Base-by-base conservation (phyloP, 92 coral and sea anemone genomes). In the Desmophyllum pertusum region DNA sequence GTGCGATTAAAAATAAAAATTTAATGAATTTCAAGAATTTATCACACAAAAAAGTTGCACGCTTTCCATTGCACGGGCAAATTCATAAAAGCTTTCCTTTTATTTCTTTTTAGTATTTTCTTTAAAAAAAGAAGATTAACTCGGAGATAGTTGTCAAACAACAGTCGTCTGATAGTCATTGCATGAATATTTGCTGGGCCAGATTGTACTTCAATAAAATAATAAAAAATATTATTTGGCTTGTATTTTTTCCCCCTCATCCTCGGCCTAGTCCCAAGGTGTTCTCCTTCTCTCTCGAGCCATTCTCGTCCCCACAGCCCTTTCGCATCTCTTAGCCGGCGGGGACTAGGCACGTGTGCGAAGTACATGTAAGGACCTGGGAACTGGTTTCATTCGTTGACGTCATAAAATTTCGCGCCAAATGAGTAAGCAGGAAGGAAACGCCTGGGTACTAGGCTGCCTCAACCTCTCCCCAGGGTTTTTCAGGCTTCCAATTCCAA, bases 181-280 rank as follows among this genome's bases (percentile, higher is more conserved):
- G 69, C 81, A 75, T 75, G 79, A 42, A 38, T 17, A 59, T 19
- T 75, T 50, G 61, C 79, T 75, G 79, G 66, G 79, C 67, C 67
- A 36, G 61, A 61, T 77, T 48, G 61, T 74, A 74, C 62, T 40
- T 76, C 79, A 15, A 77, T 77, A 41, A 77, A 77, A 27, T 10
- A 62, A 59, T 59, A 77, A 77, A 27, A 41, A 77, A 77, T 15
- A 27, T 37, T n/a, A 0, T 57, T 76, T 61, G 51, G 55, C 40
- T 17, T 50, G 55, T 50, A 15, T 50, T 50, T 3, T 3, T 0
- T 13, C 13, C 13, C n/a, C n/a, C n/a, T n/a, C n/a, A n/a, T n/a
- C n/a, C n/a, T n/a, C n/a, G n/a, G n/a, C n/a, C n/a, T n/a, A n/a
- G n/a, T n/a, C n/a, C n/a, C n/a, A n/a, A 7, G 33, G 10, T 2